A percentile compares a stretch with the other conserved stretches of the same genome.
phyloP scores from a whole-genome alignment of 1,140 invertebrate genomes.

The Zaprionus tsacasi region DNA sequence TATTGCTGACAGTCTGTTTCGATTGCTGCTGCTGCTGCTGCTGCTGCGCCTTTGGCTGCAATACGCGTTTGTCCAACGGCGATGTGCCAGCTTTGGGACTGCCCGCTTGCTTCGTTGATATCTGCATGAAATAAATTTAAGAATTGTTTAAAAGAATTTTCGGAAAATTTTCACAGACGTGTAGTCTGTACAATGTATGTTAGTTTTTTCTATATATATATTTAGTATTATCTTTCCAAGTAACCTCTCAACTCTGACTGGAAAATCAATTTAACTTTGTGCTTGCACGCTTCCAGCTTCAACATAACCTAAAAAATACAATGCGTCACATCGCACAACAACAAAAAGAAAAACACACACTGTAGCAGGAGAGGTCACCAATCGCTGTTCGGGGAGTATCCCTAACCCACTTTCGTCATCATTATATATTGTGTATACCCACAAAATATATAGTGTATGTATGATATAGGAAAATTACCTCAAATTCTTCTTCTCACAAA shows the following conservation, averaged over 20 bases:
- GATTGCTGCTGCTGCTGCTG: conserved; percentile 73
- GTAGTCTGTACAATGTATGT: background rate
- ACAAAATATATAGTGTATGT: background rate
- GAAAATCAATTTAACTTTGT: conserved; percentile 67
- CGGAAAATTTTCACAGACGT: background rate
- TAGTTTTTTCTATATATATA: background rate
- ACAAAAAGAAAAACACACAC: conserved; percentile 2
- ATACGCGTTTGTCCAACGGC: conserved; percentile 84
- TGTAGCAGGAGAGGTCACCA: background rate
- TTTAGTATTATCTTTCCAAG: background rate
- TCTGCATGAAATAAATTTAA: conserved; percentile 60
- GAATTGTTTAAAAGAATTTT: background rate
- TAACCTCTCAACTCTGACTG: background rate
- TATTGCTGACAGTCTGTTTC: conserved; percentile 48
- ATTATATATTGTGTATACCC: conserved; percentile 14
- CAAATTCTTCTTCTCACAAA: conserved; percentile 13
- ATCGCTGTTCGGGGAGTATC: conserved; percentile 55
- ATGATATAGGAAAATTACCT: conserved; percentile 62
- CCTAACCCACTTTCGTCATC: conserved; percentile 67
- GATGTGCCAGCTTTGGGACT: conserved; percentile 75
- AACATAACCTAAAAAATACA: conserved; percentile 49
- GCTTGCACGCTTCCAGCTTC: conserved; percentile 10
- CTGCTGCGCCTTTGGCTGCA: conserved; percentile 84
- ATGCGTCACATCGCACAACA: conserved; percentile 11
- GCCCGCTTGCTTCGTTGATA: conserved; percentile 81